Conservation (phyloP, 1,140 invertebrate genomes). For the Hyles vespertilio region DNA sequence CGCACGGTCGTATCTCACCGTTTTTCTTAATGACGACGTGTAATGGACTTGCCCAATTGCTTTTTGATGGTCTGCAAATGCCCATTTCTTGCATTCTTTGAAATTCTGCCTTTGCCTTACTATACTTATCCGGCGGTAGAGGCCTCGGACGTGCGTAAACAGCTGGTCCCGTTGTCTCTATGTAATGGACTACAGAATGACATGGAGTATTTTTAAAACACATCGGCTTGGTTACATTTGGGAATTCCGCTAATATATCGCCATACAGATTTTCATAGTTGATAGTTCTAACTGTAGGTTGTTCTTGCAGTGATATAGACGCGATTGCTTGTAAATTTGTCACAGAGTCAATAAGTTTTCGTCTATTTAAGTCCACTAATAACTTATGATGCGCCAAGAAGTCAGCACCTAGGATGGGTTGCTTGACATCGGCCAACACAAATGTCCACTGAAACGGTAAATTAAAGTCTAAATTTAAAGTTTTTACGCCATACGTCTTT, state of each 20-base stretch:
- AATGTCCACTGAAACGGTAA: conserved; percentile 48
- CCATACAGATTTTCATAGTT: conserved; percentile 4
- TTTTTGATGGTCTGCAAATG: conserved; percentile 19
- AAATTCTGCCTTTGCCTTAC: conserved; percentile 17
- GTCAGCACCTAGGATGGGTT: conserved; percentile 5
- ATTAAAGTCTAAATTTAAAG: conserved; percentile 34
- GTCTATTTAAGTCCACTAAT: background rate
- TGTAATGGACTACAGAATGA: conserved; percentile 11
- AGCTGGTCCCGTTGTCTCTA: conserved; percentile 12
- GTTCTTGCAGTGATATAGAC: background rate
- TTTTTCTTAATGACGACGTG: conserved; percentile 17
- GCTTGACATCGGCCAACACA: conserved; percentile 37
- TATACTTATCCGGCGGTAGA: conserved; percentile 5
- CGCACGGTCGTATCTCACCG: conserved; percentile 13
- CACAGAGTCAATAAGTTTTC: background rate
- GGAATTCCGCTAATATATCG: conserved; percentile 12
- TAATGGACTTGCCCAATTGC: conserved; percentile 18
- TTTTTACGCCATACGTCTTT: conserved; percentile 37
- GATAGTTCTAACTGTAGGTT: conserved; percentile 11
- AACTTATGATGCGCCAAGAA: conserved; percentile 2
- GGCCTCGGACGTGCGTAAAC: background rate
- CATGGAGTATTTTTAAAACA: conserved; percentile 13
- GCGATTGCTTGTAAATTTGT: background rate
- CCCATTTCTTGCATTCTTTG: conserved; percentile 15
- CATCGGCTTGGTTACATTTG: conserved; percentile 14